Evolutionary conservation across 35 echinoderm and acorn worm species (phyloP).

Genomic region (Ptychodera flava): DNA sequence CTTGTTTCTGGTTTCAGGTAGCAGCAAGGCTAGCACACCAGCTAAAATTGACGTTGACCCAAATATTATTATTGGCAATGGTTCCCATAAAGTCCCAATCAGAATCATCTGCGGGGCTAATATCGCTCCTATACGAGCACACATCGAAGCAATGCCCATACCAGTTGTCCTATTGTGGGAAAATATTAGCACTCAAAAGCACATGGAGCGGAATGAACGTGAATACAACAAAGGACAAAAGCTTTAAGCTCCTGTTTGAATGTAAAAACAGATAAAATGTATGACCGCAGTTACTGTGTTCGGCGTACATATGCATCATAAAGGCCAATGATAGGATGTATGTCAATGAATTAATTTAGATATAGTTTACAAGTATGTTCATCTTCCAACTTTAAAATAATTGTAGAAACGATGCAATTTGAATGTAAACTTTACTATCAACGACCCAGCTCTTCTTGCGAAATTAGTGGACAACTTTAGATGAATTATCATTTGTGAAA

Average conservation of each 20-base stretch:
- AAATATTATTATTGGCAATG: conserved; percentile 9
- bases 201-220: not conserved
- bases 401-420: too few relatives aligned
- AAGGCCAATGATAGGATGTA: not conserved
- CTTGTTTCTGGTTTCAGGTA: conserved; percentile 14
- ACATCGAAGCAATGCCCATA: conserved; percentile 51
- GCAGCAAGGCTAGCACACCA: not conserved
- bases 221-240: not conserved
- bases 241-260: not conserved
- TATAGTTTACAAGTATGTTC: too few relatives aligned
- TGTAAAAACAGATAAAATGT: too few relatives aligned
- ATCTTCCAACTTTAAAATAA: too few relatives aligned
- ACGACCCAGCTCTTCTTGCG: too few relatives aligned
- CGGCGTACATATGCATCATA: not conserved
- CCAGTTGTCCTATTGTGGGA: conserved; percentile 29
- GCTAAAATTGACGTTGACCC: not conserved
- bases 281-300: too few relatives aligned
- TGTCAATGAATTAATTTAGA: not conserved
- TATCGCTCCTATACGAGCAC: conserved; percentile 51
- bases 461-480: too few relatives aligned
- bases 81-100: conserved; percentile 13
- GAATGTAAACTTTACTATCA: too few relatives aligned
- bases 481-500: too few relatives aligned
- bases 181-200: not conserved
- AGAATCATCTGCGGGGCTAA: conserved; percentile 55